These are phyloP conservation scores for Pelecanoides urinatrix DNA, from an alignment of 2,113 vertebrate species.

Conservation along the genomic window DNA sequence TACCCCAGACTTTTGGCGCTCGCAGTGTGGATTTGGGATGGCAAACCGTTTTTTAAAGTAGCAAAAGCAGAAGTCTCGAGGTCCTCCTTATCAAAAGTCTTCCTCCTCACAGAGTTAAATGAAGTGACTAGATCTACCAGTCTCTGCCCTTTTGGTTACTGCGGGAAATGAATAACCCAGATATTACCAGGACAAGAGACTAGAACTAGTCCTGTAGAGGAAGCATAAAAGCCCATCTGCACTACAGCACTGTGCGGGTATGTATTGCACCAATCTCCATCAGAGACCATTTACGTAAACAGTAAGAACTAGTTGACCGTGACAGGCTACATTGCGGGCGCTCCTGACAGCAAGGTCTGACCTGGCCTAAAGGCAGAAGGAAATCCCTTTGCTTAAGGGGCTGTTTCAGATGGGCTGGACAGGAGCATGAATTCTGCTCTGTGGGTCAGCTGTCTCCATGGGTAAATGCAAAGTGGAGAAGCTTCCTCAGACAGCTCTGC, in stretches of 20 bases:
- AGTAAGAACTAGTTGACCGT: neutral
- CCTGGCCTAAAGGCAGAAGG: neutral
- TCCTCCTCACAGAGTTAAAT: neutral
- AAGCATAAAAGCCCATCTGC: neutral
- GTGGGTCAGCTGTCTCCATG: neutral
- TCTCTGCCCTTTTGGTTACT: neutral
- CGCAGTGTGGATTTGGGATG: neutral
- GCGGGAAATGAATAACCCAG: neutral
- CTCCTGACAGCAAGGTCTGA: neutral
- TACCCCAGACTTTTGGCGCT: neutral
- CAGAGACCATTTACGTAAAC: neutral
- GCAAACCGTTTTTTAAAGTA: neutral
- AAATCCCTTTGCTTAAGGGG: neutral
- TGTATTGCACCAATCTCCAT: neutral
- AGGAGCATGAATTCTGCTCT: neutral
- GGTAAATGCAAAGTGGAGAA: neutral
- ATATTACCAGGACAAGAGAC: neutral
- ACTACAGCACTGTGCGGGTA: fast-evolving
- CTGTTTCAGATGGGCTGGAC: neutral
- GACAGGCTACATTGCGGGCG: neutral
- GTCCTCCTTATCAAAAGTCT: neutral
- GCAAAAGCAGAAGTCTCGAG: neutral
- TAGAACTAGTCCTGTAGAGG: neutral
- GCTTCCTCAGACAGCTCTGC: neutral
- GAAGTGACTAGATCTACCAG: neutral